Conservation (phyloP, 2,797 vertebrate species). For the Chiroxiphia lanceolata region DNA sequence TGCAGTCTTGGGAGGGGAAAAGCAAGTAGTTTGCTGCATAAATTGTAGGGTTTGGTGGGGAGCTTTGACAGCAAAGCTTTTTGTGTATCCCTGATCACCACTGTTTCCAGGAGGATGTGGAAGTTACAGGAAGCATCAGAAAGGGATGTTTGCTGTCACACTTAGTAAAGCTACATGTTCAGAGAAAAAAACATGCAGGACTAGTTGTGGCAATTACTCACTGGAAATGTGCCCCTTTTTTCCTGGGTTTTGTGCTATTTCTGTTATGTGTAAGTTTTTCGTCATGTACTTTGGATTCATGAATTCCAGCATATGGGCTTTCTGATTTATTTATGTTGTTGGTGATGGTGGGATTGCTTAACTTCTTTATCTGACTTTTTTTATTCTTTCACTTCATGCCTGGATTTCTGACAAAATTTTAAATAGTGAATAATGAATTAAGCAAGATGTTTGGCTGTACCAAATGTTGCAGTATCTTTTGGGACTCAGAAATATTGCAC, state of each 20-base stretch:
- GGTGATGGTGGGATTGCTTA: constrained; percentile 23
- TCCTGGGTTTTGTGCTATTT: background rate
- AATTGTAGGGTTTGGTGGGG: background rate
- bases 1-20: background rate
- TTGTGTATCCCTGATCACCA: background rate
- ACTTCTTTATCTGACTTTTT: constrained; percentile 31
- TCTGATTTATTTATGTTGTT: constrained; percentile 61
- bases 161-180: background rate
- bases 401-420: constrained; percentile 52
- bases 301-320: constrained; percentile 47
- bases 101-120: background rate
- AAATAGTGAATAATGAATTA: constrained; percentile 62
- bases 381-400: constrained; percentile 24
- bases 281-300: background rate
- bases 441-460: constrained; percentile 44
- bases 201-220: background rate
- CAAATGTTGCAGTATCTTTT: constrained; percentile 34
- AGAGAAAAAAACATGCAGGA: background rate
- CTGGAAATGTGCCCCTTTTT: background rate
- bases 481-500: background rate
- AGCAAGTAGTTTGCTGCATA: background rate
- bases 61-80: background rate
- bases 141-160: constrained; percentile 11
- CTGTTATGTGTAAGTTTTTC: background rate
- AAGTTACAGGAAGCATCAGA: background rate